phyloP scores from a whole-genome alignment of 2,888 invertebrate genomes.

The Pegoplata infirma region DNA sequence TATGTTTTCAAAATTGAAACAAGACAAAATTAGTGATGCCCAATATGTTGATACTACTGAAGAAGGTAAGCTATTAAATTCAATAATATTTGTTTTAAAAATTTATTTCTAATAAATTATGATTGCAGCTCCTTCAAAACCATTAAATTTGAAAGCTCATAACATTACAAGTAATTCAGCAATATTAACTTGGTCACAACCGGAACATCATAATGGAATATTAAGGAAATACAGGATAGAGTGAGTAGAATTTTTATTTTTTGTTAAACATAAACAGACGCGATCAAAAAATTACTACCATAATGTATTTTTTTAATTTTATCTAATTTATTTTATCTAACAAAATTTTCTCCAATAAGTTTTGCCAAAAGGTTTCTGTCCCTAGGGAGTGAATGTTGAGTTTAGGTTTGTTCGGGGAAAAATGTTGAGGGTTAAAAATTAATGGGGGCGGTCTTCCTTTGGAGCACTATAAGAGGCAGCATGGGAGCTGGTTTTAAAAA shows the following conservation, averaged over 20 bases:
- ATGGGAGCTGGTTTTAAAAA: too few relatives aligned
- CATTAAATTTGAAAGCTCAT: constrained; percentile 79
- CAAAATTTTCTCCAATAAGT: too few relatives aligned
- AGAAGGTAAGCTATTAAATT: constrained; percentile 79
- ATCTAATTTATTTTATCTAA: too few relatives aligned
- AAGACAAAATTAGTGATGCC: constrained; percentile 80
- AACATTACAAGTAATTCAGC: constrained; percentile 82
- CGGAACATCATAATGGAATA: constrained; percentile 84
- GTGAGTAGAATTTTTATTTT: constrained; percentile 71
- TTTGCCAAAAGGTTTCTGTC: too few relatives aligned
- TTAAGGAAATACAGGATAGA: constrained; percentile 84
- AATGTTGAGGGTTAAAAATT: too few relatives aligned
- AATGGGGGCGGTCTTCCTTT: too few relatives aligned
- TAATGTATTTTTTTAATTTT: too few relatives aligned
- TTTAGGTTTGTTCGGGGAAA: too few relatives aligned
- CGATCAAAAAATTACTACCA: too few relatives aligned
- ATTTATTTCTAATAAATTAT: neutral
- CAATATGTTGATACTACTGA: constrained; percentile 83
- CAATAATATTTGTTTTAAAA: neutral
- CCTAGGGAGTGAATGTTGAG: too few relatives aligned
- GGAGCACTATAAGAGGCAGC: too few relatives aligned
- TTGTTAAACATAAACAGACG: too few relatives aligned
- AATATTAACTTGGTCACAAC: constrained; percentile 82
- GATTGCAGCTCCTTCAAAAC: constrained; percentile 79
- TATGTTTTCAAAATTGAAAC: constrained; percentile 80